Conservation (phyloP, 2,888 invertebrate genomes). For the Archips crataeganus region DNA sequence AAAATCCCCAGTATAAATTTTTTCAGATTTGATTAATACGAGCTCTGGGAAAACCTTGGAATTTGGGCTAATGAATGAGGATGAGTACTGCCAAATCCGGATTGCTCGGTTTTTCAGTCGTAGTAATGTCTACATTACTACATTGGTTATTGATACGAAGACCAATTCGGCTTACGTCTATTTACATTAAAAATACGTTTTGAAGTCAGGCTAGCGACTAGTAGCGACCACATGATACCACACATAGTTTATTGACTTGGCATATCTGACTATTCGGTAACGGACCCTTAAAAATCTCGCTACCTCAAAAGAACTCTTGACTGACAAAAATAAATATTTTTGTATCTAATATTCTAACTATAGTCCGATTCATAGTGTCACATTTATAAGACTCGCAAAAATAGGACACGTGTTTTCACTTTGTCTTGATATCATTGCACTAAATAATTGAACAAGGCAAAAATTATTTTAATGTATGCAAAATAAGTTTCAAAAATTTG, state of each 20-base stretch:
- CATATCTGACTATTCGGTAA: not conserved
- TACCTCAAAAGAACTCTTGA: not conserved
- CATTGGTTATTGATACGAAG: too few relatives aligned
- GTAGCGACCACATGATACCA: not conserved
- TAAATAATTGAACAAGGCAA: not conserved
- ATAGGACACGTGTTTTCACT: not conserved
- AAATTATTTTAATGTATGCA: slow-evolving; percentile 22
- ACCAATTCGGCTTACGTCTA: not conserved
- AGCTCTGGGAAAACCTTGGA: not conserved
- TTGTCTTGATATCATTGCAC: slow-evolving; percentile 6
- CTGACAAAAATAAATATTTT: slow-evolving; percentile 62
- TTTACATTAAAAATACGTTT: not conserved
- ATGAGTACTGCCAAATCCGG: too few relatives aligned
- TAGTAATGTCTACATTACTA: not conserved
- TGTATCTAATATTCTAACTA: slow-evolving; percentile 43
- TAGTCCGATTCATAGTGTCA: not conserved
- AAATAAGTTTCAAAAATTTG: slow-evolving; percentile 58
- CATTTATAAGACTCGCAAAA: not conserved
- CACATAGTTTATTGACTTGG: not conserved
- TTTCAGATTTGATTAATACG: not conserved
- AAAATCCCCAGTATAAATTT: too few relatives aligned
- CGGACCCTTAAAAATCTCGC: not conserved
- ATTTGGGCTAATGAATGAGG: not conserved
- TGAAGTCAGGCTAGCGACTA: not conserved
- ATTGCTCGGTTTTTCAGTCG: not conserved